These are phyloP conservation scores for Drosophila eugracilis DNA, from an alignment of 1,140 invertebrate species.

Conservation along the genomic window DNA sequence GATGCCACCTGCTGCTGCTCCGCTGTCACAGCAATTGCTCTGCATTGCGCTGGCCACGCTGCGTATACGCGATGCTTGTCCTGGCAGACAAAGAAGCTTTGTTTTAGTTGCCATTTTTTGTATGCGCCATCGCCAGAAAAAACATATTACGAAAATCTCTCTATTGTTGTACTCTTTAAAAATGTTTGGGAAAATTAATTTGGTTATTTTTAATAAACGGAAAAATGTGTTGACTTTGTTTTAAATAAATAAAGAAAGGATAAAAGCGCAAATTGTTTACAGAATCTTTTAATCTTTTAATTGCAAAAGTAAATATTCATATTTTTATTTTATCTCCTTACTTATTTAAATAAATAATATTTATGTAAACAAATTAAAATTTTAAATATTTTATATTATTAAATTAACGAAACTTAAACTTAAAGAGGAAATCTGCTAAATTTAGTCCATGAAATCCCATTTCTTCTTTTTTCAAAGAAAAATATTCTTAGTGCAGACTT, in stretches of 20 bases:
- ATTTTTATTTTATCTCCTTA: too few relatives aligned
- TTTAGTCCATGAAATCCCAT: too few relatives aligned
- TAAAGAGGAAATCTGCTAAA: too few relatives aligned
- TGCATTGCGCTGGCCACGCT: conserved; percentile 31
- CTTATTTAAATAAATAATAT: too few relatives aligned
- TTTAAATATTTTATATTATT: too few relatives aligned
- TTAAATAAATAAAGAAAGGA: not conserved
- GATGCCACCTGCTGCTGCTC: conserved; percentile 66
- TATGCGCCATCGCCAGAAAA: conserved; percentile 9
- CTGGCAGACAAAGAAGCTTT: conserved; percentile 29
- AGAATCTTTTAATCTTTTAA: too few relatives aligned
- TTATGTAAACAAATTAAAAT: too few relatives aligned
- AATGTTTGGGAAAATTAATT: not conserved
- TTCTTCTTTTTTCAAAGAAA: too few relatives aligned
- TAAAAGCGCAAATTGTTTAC: too few relatives aligned
- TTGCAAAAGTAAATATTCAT: too few relatives aligned
- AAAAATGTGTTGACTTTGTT: not conserved
- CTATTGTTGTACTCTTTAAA: not conserved
- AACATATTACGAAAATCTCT: not conserved
- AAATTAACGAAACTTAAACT: too few relatives aligned
- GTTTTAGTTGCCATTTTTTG: conserved; percentile 12
- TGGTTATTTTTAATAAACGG: not conserved
- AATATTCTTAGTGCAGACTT: too few relatives aligned
- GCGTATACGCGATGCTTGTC: conserved; percentile 56
- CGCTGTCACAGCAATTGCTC: conserved; percentile 38